A percentile compares a stretch with the other conserved stretches of the same genome.
These are phyloP conservation scores for Gavia stellata DNA, from an alignment of 2,113 vertebrate genomes.

Conservation along the genomic window DNA sequence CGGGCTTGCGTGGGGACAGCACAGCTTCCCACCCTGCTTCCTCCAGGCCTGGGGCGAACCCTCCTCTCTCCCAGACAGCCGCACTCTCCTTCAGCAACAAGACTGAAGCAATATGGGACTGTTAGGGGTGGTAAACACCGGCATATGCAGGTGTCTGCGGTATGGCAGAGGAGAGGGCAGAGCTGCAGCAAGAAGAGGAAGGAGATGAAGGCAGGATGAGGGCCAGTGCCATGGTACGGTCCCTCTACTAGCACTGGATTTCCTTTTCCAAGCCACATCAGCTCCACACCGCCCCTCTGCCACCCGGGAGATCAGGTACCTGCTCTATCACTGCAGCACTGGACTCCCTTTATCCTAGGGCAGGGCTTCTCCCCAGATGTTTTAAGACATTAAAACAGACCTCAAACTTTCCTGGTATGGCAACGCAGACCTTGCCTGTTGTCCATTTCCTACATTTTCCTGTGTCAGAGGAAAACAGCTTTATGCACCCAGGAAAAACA, in stretches of 20 bases:
- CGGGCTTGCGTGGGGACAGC: too few species aligned
- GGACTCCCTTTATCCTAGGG: background rate
- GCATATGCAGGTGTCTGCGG: fast-evolving
- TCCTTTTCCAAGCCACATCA: background rate
- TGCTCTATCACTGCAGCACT: fast-evolving
- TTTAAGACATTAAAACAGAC: background rate
- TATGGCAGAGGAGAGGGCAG: background rate
- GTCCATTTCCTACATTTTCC: background rate
- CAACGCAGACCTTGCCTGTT: background rate
- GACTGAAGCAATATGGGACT: background rate
- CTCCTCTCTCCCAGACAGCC: fast-evolving
- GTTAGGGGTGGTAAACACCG: fast-evolving
- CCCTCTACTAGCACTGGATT: background rate
- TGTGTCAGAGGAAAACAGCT: background rate
- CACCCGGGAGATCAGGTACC: background rate
- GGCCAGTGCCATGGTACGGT: fast-evolving
- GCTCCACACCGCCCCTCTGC: background rate
- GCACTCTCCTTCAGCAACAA: background rate
- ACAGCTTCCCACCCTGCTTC: background rate
- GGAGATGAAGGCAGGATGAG: background rate
- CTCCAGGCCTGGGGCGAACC: fast-evolving
- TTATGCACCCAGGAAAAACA: background rate
- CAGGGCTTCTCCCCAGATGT: background rate
- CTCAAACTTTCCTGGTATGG: background rate
- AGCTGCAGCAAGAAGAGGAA: background rate